Evolutionary conservation across 2,113 vertebrate genomes (phyloP).

Genomic region (Oxyruncus cristatus): DNA sequence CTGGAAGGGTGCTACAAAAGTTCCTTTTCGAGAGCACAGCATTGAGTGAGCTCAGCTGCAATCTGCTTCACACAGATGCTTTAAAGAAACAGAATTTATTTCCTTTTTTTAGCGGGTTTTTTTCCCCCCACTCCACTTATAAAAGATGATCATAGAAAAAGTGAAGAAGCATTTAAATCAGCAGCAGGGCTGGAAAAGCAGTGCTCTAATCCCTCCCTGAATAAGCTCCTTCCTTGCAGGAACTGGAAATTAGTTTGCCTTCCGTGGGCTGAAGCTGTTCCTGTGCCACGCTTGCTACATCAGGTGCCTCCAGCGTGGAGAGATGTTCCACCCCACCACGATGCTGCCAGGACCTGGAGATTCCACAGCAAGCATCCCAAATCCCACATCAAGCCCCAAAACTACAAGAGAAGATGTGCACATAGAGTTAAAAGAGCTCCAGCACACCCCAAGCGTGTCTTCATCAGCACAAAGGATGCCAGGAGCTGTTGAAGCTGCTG

Average conservation of each 20-base stretch:
- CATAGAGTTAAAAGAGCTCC: not conserved
- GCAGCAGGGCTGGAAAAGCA: not conserved
- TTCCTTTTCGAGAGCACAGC: not conserved
- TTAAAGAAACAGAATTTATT: not conserved
- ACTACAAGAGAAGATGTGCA: rapidly evolving
- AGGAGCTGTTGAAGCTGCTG: not conserved
- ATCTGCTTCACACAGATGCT: not conserved
- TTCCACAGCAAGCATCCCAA: not conserved
- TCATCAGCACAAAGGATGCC: not conserved
- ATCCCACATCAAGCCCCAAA: not conserved
- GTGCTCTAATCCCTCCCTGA: not conserved
- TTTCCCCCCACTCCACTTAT: not conserved
- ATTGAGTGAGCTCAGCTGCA: not conserved
- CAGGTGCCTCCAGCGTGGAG: not conserved
- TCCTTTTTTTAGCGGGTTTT: not conserved
- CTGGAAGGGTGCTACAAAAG: not conserved
- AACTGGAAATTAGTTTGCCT: not conserved
- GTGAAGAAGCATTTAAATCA: not conserved
- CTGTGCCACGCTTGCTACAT: not conserved
- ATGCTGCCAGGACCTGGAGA: not conserved
- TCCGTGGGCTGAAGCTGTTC: not conserved
- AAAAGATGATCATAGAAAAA: not conserved
- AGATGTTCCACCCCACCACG: not conserved
- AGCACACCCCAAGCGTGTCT: not conserved
- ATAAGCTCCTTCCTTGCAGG: not conserved